Percentiles rank a stretch among this genome's conserved stretches.
Evolutionary conservation across 1,140 invertebrate genomes (phyloP).

Genomic region (Drosophila punjabiensis): DNA sequence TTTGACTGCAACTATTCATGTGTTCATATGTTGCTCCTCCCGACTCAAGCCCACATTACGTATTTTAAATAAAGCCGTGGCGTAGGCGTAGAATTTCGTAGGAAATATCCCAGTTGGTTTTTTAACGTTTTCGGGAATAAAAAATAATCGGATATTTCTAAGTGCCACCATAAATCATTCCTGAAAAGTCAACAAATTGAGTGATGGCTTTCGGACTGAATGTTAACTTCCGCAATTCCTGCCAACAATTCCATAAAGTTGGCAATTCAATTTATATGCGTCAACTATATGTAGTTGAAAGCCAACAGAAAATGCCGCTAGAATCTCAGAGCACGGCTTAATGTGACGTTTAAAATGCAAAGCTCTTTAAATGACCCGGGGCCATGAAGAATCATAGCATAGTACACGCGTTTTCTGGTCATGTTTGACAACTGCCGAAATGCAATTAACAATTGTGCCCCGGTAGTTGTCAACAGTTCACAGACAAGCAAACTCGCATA

Average conservation of each 20-base stretch:
- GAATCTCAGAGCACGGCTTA: slow-evolving; percentile 13
- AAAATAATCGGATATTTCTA: slow-evolving; percentile 16
- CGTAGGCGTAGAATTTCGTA: neutral
- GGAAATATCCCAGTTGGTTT: slow-evolving; percentile 1
- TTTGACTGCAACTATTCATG: neutral
- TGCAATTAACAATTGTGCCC: slow-evolving; percentile 83
- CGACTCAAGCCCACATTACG: neutral
- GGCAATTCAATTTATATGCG: slow-evolving; percentile 50
- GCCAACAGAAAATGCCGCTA: slow-evolving; percentile 21
- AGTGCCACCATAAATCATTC: slow-evolving; percentile 21
- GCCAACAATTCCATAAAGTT: slow-evolving; percentile 19
- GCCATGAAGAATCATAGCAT: slow-evolving; percentile 63
- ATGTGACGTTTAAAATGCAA: slow-evolving; percentile 41
- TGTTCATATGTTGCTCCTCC: neutral
- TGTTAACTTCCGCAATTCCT: neutral
- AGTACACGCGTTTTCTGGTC: slow-evolving; percentile 58
- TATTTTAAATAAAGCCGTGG: slow-evolving; percentile 5
- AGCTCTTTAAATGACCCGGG: slow-evolving; percentile 30
- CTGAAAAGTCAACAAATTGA: slow-evolving; percentile 59
- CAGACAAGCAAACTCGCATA: slow-evolving; percentile 27
- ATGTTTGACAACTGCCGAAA: slow-evolving; percentile 80
- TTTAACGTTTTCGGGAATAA: neutral
- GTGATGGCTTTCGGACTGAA: slow-evolving; percentile 38
- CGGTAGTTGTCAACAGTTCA: slow-evolving; percentile 52
- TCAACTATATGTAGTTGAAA: slow-evolving; percentile 24